Evolutionary conservation across 2,797 vertebrate genomes (phyloP), one percentile per base, ranked within the genome.

Genomic region (Epinephelus awoara): DNA sequence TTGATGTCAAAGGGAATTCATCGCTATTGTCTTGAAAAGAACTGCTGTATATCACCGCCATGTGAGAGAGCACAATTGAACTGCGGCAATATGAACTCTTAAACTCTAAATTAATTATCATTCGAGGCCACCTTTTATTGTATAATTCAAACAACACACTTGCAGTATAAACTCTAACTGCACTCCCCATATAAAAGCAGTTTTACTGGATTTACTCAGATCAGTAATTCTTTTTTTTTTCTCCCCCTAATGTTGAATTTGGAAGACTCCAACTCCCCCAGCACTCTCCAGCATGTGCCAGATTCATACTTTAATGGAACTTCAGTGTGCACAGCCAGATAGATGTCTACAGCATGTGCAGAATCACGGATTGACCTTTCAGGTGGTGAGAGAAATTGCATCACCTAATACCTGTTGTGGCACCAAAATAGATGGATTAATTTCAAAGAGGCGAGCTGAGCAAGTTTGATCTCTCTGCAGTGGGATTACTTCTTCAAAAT

Each of bases 291-390:
- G 67, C 81, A n/a, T 75, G 72, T 58, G 80, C 87, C 85, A 88
- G 67, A 88, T 86, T 80, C 79, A 67, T 72, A 84, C 84, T 73
- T 83, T 77, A 80, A 87, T 91, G 83, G 83, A 84, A 86, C 84
- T 79, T 77, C 0, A 40, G 74, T 77, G 69, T 23, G 79, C 69
- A 9, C 63, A 77, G 84, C 73, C 75, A 82, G 75, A 78, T 79
- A 68, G 83, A 92, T 87, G 80, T 86, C 73, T 46, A 47, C 85
- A 83, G 67, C 82, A 71, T 85, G 86, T 88, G 85, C 84, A 71
- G 84, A 82, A 77, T 86, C 86, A 89, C 42, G 44, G 70, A 80
- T 23, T 91, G 89, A 90, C 90, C 91, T 92, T 86, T 88, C 75
- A 76, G 80, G 73, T 64, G 79, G 73, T 44, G 83, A 75, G 73